Base-by-base conservation (phyloP, 2,888 invertebrate genomes). In the Emmelina monodactyla region DNA sequence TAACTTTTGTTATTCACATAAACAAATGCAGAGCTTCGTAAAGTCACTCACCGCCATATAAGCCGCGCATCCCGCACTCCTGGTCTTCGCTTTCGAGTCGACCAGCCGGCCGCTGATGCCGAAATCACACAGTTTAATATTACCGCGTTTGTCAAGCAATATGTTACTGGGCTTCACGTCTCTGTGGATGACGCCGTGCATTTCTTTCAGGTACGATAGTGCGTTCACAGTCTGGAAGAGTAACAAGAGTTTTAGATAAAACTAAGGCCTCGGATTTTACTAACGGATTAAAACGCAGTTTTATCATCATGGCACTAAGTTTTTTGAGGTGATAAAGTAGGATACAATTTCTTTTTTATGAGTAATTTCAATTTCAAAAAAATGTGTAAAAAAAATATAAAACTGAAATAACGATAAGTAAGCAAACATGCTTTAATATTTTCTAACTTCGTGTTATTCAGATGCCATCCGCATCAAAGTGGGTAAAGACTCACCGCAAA, bases 161-260 rank as follows among this genome's bases (percentile, higher is more conserved):
- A 99, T 99, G 81, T 99, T 99, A 53, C 97, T 97, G 32, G 99
- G 99, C 69, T 98, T 98, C 35, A 98, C 95, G 82, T 98, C 97
- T 65, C 97, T 87, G 72, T 98, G 98, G 61, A 98, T 98, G 39
- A 97, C 96, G 41, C 94, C 96, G 62, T 97, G 98, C 45, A 86
- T 88, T 70, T 97, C 96, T 79, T 99, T 99, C 53, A 99, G 85
- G 84, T 99, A 99, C 56, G 97, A 89, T 46, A 99, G 83, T 10
- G 99, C 99, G 68, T 93, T 94, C 35, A 97, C 92, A 46, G 96
- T 96, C 92, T 94, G 66, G 1, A 22, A 16, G 12, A 14, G 16
- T 6, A 16, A 33, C 25, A 31, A 9, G 7, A 25, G 28, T 22
- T 5, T 19, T 6, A 5, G 19, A 19, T 6, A 6, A 19, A 19